Conservation (phyloP, 35 echinoderm and acorn worm genomes). For the Stichopus chloronotus region DNA sequence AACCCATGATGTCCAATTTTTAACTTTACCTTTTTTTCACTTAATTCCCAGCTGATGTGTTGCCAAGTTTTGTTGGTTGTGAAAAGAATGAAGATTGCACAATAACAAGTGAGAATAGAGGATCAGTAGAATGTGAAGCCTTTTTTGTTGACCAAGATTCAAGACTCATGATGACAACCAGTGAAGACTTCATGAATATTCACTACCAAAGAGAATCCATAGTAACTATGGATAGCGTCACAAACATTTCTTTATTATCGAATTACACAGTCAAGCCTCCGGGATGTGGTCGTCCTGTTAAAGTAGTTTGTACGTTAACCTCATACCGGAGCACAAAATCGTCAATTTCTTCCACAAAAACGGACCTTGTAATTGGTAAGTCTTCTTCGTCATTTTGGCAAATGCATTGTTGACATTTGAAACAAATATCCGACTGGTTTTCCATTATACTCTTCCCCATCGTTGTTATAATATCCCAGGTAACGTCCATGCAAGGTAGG, state of each 20-base stretch:
- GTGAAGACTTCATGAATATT: not conserved
- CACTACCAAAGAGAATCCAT: slow-evolving; percentile 33
- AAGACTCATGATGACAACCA: not conserved
- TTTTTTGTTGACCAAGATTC: not conserved
- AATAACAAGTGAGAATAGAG: not conserved
- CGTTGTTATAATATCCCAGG: not conserved
- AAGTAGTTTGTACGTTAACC: not conserved
- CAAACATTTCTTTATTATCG: slow-evolving; percentile 1
- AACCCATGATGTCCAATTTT: too few relatives aligned
- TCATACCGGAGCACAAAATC: not conserved
- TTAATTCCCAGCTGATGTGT: not conserved
- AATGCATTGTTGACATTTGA: not conserved
- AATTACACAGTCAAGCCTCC: slow-evolving; percentile 10
- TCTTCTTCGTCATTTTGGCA: not conserved
- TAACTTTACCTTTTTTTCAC: too few relatives aligned
- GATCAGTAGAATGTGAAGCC: not conserved
- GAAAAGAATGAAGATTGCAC: not conserved
- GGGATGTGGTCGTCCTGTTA: not conserved
- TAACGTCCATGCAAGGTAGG: too few relatives aligned
- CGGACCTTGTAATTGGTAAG: slow-evolving; percentile 5
- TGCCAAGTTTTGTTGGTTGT: slow-evolving; percentile 6
- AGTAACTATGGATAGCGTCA: not conserved
- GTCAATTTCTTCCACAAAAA: not conserved
- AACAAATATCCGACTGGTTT: not conserved
- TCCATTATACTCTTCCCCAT: not conserved